Evolutionary conservation across 2,113 vertebrate species (phyloP).

Genomic region (Beaufortia kweichowensis): DNA sequence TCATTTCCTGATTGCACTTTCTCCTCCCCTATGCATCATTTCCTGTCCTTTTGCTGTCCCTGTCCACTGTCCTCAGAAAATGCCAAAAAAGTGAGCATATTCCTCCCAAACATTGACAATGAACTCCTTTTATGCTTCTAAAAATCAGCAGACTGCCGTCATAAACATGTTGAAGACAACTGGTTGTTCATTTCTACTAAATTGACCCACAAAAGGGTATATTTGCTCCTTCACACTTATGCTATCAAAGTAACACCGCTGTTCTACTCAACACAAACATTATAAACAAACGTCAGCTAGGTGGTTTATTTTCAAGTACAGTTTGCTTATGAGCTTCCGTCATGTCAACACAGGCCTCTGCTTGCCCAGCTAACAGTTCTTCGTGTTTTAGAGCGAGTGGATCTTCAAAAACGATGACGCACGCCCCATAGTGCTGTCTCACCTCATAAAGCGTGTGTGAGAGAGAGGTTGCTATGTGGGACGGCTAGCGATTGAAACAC

Average conservation of each 20-base stretch:
- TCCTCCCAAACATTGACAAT: neutral
- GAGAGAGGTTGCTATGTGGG: neutral
- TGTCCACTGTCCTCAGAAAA: neutral
- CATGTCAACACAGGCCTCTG: neutral
- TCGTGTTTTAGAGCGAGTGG: constrained; percentile 10
- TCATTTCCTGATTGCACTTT: too few relatives aligned
- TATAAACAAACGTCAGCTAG: neutral
- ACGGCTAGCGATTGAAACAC: neutral
- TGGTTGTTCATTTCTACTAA: constrained; percentile 11
- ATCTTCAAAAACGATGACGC: constrained; percentile 21
- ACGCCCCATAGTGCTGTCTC: constrained; percentile 12
- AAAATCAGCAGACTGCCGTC: neutral
- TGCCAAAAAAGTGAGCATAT: neutral
- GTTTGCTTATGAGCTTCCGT: too few relatives aligned
- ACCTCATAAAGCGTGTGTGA: constrained; percentile 7
- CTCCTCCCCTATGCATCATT: too few relatives aligned
- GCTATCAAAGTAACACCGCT: neutral
- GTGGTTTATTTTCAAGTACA: neutral
- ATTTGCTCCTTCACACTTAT: neutral
- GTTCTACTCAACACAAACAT: neutral
- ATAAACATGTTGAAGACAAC: constrained; percentile 19
- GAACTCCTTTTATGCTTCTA: neutral
- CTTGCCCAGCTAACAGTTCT: neutral
- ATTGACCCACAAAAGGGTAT: constrained; percentile 16
- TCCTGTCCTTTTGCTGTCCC: too few relatives aligned